Base-by-base conservation (phyloP, 2,113 vertebrate species). In the Etheostoma cragini region DNA sequence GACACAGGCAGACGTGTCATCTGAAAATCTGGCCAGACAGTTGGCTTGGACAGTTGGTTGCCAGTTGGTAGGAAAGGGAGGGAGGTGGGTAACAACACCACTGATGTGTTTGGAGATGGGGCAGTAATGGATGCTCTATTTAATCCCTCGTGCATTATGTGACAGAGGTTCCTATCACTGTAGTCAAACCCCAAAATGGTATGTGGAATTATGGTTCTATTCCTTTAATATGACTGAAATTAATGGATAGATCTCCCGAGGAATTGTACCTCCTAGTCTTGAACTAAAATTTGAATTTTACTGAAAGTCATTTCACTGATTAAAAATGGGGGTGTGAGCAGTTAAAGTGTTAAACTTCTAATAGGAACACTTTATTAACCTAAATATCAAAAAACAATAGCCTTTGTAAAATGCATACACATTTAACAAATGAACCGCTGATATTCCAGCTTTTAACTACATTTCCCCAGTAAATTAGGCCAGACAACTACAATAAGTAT, bases 1-100 rank as follows among this genome's bases (percentile, higher is more conserved):
- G 89, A 92, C 84, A 90, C 82, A 82, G 74, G 80, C 46, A 22
- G 78, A 76, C 66, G 62, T 38, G 75, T 91, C 86, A 86, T 88
- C 54, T 66, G 67, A 80, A 88, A 80, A 78, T 70, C 88, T 16
- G 83, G 78, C 71, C 8, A 30, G 81, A 88, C 88, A 89, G 88
- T 89, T 87, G 91, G 83, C 85, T 16, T 4, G 69, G 80, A 90
- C 86, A 92, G 88, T 83, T 88, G 90, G 91, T 68, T 66, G 81
- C 88, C 84, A 89, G 87, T 90, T 90, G 88, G 91, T 57, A 72
- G 84, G 64, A 81, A 83, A 74, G 62, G 89, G 80, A 80, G 82
- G 83, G 66, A 82, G 62, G 22, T 70, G 71, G 72, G 67, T 68
- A 80, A 67, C 80, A 6, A 53, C 82, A 30, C 22, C 8, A 15